Evolutionary conservation across 2,797 vertebrate genomes (phyloP), one percentile per base, ranked within the genome.

Genomic region (Acestrorhynchus altus): DNA sequence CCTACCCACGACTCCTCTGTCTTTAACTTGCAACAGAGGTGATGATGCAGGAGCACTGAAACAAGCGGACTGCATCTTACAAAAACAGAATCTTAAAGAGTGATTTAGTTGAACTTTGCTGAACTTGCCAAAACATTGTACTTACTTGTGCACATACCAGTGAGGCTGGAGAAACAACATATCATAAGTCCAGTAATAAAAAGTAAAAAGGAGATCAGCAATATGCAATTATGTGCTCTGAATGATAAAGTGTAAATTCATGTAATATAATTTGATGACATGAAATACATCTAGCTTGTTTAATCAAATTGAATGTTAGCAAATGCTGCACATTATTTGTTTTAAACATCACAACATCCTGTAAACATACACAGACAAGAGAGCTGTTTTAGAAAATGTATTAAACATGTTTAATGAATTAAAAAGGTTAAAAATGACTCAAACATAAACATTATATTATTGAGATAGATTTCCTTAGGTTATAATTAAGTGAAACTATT

Each of bases 1-100:
- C 16, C 28, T 46, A 57, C 35, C 73, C 72, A 35, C 64, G 52
- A 65, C 20, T n/a, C 67, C 54, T 69, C 69, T 56, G 59, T 71
- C 72, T 71, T 59, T 76, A 54, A 24, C 40, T 8, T 76, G 26
- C 57, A 54, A n/a, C 39, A 79, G 49, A 26, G 56, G 31, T 28
- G 24, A 78, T 46, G 47, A 69, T 51, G 15, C 52, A 60, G 18
- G 47, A 70, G 35, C 83, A 52, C 16, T 52, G 49, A 54, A 52
- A 61, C 6, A 80, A 64, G 39, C 24, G 2, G 22, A 59, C 12
- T 67, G 39, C 35, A n/a, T 46, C 20, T 42, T 78, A 39, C 76
- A 75, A 13, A 49, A 35, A 5, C 47, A 28, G 44, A 60, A 69
- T 51, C 39, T 46, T 76, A 28, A 72, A 69, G n/a, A 51, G 56